phyloP scores from a whole-genome alignment of 2,888 invertebrate species.

The Monochamus alternatus region DNA sequence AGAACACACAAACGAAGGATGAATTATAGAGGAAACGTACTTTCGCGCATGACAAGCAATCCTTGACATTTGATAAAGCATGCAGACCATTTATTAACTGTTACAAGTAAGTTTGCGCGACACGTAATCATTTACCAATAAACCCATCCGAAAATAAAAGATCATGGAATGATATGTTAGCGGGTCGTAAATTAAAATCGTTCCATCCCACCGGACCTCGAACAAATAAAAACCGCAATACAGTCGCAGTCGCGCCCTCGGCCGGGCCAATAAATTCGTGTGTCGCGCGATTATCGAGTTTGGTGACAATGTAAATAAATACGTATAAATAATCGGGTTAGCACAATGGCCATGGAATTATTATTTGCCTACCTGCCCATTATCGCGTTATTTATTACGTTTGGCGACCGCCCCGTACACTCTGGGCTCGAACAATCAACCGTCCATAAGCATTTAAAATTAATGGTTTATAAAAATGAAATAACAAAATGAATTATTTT shows the following conservation, averaged over 20 bases:
- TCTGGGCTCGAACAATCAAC: slow-evolving; percentile 22
- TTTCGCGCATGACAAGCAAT: no score
- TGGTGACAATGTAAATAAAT: slow-evolving; percentile 67
- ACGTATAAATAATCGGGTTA: slow-evolving; percentile 65
- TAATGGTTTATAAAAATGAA: slow-evolving; percentile 17
- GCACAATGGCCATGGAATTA: slow-evolving; percentile 64
- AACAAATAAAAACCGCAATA: slow-evolving; percentile 60
- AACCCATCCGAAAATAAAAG: slow-evolving; percentile 5
- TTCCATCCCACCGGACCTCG: slow-evolving; percentile 60
- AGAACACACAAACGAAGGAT: no score
- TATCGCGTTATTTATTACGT: slow-evolving; percentile 62
- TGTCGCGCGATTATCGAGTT: slow-evolving; percentile 57
- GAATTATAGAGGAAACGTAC: no score
- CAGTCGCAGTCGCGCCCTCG: slow-evolving; percentile 49
- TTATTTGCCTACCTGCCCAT: slow-evolving; percentile 66
- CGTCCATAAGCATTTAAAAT: slow-evolving; percentile 29
- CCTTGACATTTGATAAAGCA: neutral
- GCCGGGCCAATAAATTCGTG: slow-evolving; percentile 56
- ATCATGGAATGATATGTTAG: slow-evolving; percentile 58
- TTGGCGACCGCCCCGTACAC: slow-evolving; percentile 46
- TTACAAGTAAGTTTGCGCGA: neutral
- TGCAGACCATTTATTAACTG: neutral
- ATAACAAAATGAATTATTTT: slow-evolving; percentile 24
- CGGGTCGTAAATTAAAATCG: slow-evolving; percentile 59
- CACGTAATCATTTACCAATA: neutral